Evolutionary conservation across 2,113 vertebrate genomes (phyloP), one percentile per base, ranked within the genome.

Genomic region (Scopus umbretta): DNA sequence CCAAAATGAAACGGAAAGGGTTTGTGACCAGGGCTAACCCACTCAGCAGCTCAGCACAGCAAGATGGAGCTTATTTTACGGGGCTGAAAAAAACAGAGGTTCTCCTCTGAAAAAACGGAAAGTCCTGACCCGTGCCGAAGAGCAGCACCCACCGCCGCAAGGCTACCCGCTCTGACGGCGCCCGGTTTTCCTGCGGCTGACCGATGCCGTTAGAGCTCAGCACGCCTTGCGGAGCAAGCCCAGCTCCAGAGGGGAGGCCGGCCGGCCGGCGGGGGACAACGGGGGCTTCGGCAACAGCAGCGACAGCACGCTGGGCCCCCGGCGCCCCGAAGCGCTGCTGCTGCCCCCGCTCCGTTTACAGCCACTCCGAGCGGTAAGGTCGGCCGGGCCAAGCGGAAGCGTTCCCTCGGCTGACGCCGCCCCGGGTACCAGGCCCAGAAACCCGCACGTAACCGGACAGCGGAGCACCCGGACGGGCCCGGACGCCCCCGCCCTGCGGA

Each of bases 61-160:
- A 42, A 42, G 9, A 70, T 2, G 9, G 18, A 53, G 36, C 38
- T 42, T 3, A 13, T 19, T 34, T 15, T 20, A 47, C 81, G 4
- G 0, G 17, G 22, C 40, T 12, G 36, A 42, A 36, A 26, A 18
- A 66, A 7, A 4, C 0, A 6, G 5, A 62, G 32, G 9, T 0
- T 86, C 59, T 34, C 38, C 34, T 14, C 4, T 20, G 15, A 12
- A 12, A 20, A n/a, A 18, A 10, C 0, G 0, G 1, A 14, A 71
- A 88, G 78, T 13, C 59, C 30, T 4, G 65, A 62, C 8, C n/a
- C 20, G 8, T 0, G 10, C 3, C 18, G 25, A 19, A 15, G 6
- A 80, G 62, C 1, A 16, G 73, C 83, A 17, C 16, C 63, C 42
- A 7, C 8, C 5, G 4, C 80, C 50, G 63, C 9, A n/a, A 20